These are phyloP conservation scores for Beris chalybata DNA, from an alignment of 2,888 invertebrate species.

Conservation along the genomic window DNA sequence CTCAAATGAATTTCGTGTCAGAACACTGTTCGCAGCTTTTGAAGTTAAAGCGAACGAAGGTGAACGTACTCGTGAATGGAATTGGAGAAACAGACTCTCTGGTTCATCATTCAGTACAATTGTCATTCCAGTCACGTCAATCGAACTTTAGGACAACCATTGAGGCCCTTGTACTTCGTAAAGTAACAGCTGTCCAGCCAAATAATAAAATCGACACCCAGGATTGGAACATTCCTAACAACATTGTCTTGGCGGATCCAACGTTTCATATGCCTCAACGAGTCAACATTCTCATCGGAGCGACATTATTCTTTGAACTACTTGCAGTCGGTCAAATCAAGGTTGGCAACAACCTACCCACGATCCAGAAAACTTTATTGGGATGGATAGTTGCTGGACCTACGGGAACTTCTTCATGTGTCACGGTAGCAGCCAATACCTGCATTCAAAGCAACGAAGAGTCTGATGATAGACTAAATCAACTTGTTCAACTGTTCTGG, in stretches of 20 bases:
- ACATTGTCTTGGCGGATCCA: constrained; percentile 14
- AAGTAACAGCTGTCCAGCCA: no score
- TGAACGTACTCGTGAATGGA: no score
- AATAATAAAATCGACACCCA: no score
- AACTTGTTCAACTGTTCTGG: background rate
- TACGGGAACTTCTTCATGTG: background rate
- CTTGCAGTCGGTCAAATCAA: constrained; percentile 19
- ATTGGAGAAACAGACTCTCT: no score
- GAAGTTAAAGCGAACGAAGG: no score
- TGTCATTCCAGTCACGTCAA: no score
- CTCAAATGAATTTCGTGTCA: no score
- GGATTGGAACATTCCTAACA: no score
- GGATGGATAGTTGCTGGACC: constrained; percentile 19
- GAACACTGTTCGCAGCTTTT: no score
- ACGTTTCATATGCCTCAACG: constrained; percentile 20
- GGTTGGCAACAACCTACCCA: constrained; percentile 14
- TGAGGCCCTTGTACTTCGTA: no score
- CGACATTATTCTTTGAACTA: constrained; percentile 5
- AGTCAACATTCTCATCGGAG: constrained; percentile 26
- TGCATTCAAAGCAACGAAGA: background rate
- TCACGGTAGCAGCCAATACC: background rate
- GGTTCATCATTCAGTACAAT: no score
- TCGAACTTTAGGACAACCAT: no score
- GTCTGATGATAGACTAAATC: background rate
- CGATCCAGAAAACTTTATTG: constrained; percentile 21